These are phyloP conservation scores for Smittia aterrima DNA, from an alignment of 2,888 invertebrate species.

Conservation along the genomic window DNA sequence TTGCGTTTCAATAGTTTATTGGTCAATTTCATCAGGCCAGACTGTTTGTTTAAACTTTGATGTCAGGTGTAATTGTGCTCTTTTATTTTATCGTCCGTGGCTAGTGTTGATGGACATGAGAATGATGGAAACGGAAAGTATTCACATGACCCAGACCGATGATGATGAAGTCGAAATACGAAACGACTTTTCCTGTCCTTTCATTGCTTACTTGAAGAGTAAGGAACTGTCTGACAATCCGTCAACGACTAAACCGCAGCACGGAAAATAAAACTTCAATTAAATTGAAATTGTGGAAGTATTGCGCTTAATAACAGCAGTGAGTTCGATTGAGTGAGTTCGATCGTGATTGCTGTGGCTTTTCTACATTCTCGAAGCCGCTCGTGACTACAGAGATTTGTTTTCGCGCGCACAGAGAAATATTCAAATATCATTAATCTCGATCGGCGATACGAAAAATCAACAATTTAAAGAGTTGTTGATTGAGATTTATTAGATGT, in stretches of 20 bases:
- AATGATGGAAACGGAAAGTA: slow-evolving; percentile 4
- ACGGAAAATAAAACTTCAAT: slow-evolving; percentile 1
- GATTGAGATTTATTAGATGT: slow-evolving; percentile 24
- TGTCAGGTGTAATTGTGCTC: slow-evolving; percentile 15
- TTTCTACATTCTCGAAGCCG: not conserved
- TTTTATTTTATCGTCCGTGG: not conserved
- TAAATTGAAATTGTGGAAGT: not conserved
- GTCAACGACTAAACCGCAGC: not conserved
- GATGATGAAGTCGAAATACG: not conserved
- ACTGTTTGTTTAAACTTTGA: not conserved
- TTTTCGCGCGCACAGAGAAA: not conserved
- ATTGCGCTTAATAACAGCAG: slow-evolving; percentile 12
- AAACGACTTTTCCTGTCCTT: not conserved
- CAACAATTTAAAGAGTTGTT: not conserved
- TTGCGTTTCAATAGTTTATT: not conserved
- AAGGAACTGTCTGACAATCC: not conserved
- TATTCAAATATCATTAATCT: slow-evolving; percentile 24
- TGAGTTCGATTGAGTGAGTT: not conserved
- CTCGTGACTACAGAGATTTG: not conserved
- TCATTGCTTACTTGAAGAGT: not conserved
- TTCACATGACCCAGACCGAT: slow-evolving; percentile 12
- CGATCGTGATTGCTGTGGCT: slow-evolving; percentile 15
- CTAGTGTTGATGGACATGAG: not conserved
- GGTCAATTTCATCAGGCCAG: not conserved
- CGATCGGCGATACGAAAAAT: not conserved